A percentile compares a stretch with the other conserved stretches of the same genome.
These are phyloP conservation scores for Halesus radiatus DNA, from an alignment of 1,140 invertebrate genomes.

Conservation along the genomic window DNA sequence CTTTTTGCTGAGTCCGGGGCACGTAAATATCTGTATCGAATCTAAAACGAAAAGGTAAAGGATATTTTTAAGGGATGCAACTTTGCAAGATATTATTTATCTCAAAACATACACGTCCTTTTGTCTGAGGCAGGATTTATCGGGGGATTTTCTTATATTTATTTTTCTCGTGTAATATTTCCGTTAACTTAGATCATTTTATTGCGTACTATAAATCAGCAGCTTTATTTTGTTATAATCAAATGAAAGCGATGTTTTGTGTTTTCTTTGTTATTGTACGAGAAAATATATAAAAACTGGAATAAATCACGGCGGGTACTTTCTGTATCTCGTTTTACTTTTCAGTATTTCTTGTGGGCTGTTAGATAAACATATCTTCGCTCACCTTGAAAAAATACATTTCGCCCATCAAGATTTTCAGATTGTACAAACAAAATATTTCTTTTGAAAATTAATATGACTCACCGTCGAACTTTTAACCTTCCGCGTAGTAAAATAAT, in stretches of 20 bases:
- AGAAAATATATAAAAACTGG: conserved; percentile 23
- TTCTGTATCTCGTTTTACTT: not conserved
- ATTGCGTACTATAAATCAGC: conserved; percentile 27
- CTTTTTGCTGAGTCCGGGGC: conserved; percentile 5
- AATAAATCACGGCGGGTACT: conserved; percentile 10
- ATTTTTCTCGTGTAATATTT: conserved; percentile 26
- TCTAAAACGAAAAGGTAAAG: conserved; percentile 30
- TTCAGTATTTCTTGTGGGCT: not conserved
- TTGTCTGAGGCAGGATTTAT: conserved; percentile 42
- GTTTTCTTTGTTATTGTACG: not conserved
- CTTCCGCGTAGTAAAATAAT: no score
- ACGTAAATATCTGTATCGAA: conserved; percentile 52
- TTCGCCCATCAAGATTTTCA: not conserved
- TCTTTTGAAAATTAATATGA: not conserved
- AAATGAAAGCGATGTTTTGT: conserved; percentile 12
- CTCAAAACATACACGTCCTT: not conserved
- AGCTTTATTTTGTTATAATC: conserved; percentile 22
- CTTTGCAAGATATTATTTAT: conserved; percentile 31
- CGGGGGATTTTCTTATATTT: conserved; percentile 33
- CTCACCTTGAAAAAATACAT: not conserved
- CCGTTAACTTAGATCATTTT: conserved; percentile 22
- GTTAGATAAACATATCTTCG: not conserved
- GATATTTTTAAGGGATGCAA: conserved; percentile 7
- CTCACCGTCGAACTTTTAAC: no score
- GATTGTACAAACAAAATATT: not conserved